Evolutionary conservation across 2,113 vertebrate genomes (phyloP).

Genomic region (Furnarius figulus): DNA sequence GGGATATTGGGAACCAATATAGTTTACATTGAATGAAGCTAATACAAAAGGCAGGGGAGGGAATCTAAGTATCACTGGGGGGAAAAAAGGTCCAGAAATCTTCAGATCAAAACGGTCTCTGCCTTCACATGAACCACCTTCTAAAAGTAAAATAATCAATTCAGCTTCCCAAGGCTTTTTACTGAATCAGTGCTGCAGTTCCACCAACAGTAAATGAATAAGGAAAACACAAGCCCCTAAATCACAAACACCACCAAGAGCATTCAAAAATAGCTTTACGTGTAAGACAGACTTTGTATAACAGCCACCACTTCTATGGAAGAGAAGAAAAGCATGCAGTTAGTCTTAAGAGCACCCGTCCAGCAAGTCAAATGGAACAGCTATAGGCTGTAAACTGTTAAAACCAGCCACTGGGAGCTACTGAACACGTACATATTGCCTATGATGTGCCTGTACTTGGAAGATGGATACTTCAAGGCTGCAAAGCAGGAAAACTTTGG

Average conservation of each 20-base stretch:
- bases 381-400: not conserved
- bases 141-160: not conserved
- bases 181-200: not conserved
- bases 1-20: not conserved
- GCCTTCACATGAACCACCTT: not conserved
- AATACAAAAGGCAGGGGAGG: not conserved
- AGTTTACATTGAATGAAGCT: not conserved
- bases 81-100: not conserved
- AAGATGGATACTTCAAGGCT: slow-evolving; percentile 1
- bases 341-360: not conserved
- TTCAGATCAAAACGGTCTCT: not conserved
- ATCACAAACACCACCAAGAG: not conserved
- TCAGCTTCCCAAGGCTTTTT: not conserved
- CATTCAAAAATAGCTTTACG: not conserved
- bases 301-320: not conserved
- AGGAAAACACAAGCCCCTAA: not conserved
- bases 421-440: not conserved
- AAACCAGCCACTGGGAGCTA: not conserved
- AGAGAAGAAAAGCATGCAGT: not conserved
- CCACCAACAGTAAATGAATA: not conserved
- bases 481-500: slow-evolving; percentile 22
- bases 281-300: not conserved
- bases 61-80: not conserved
- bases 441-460: not conserved
- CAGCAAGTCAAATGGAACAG: not conserved